Evolutionary conservation across 1,140 invertebrate species (phyloP).

Genomic region (Sitobion miscanthi): DNA sequence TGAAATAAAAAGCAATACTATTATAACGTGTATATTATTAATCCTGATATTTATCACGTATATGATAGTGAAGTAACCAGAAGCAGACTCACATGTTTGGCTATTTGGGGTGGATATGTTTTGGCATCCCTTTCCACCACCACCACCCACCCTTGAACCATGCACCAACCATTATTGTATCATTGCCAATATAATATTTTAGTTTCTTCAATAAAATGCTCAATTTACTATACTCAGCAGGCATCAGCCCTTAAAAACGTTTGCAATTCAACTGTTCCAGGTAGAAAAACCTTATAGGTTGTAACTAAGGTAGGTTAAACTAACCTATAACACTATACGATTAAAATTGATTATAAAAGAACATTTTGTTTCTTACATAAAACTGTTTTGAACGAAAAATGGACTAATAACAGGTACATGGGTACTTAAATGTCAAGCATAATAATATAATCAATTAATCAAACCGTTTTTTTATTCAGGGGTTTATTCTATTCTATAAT

Average conservation of each 20-base stretch:
- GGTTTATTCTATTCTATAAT: not conserved
- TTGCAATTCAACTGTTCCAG: not conserved
- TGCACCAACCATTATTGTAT: not conserved
- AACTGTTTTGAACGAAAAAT: not conserved
- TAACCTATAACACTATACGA: not conserved
- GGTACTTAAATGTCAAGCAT: not conserved
- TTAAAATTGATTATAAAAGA: not conserved
- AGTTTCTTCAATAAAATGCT: not conserved
- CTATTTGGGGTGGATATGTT: not conserved
- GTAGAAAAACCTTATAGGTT: not conserved
- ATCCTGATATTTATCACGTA: not conserved
- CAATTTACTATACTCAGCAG: not conserved
- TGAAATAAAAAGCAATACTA: not conserved
- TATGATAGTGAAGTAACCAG: not conserved
- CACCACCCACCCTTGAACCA: not conserved
- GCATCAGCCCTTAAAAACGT: not conserved
- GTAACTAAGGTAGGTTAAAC: not conserved
- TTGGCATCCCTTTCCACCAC: not conserved
- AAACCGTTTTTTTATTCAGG: no score
- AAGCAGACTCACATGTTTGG: not conserved
- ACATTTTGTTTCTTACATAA: not conserved
- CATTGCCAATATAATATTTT: not conserved
- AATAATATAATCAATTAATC: not conserved
- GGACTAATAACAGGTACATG: not conserved
- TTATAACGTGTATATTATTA: not conserved